These are phyloP conservation scores for Dendrocincla fuliginosa DNA, from an alignment of 2,797 vertebrate genomes.

Conservation along the genomic window DNA sequence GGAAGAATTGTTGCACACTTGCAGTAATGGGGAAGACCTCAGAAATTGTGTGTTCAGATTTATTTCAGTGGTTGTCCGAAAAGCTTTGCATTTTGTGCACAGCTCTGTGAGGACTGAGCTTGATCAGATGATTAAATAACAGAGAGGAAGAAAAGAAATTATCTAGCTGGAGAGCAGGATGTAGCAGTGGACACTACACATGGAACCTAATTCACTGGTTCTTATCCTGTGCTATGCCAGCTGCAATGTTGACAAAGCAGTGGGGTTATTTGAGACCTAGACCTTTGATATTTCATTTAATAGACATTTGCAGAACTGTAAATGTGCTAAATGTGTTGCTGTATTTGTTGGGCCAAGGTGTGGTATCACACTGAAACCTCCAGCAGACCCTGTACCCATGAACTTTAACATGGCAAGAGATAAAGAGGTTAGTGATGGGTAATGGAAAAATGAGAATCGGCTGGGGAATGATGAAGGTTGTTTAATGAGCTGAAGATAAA, in stretches of 20 bases:
- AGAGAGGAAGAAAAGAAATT: background rate
- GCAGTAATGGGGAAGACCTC: background rate
- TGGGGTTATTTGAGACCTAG: background rate
- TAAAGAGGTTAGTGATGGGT: slow-evolving; percentile 12
- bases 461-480: background rate
- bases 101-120: background rate
- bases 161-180: background rate
- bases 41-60: background rate
- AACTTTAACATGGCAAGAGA: background rate
- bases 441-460: slow-evolving; percentile 13
- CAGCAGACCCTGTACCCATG: background rate
- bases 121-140: background rate
- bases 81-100: background rate
- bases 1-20: background rate
- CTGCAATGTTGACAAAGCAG: background rate
- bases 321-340: background rate
- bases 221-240: background rate
- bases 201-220: background rate
- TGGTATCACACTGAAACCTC: background rate
- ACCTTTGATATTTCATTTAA: background rate
- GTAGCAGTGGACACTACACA: background rate
- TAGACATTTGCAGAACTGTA: background rate
- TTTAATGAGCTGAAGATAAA: slow-evolving; percentile 65
- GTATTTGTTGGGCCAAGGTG: background rate
- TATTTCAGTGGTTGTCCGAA: background rate